Evolutionary conservation across 2,888 invertebrate species (phyloP), one percentile per base, ranked within the genome.

Genomic region (Amphipoea lucens): DNA sequence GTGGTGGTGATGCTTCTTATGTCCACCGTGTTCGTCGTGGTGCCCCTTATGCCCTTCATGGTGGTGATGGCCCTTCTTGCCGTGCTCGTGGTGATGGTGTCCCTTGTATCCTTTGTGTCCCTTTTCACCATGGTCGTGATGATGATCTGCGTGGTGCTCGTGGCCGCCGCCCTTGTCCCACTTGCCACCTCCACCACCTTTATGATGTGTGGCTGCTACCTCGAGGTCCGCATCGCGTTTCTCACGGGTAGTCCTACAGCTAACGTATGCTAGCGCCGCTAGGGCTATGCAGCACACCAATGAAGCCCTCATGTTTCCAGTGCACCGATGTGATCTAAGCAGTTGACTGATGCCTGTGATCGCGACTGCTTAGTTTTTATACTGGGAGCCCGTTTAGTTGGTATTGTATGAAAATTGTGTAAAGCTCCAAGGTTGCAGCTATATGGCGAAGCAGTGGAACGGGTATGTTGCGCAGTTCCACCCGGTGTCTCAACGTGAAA

Each of bases 81-180:
- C 98, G 91, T 98, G 98, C 85, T 97, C 97, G 87, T 98, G 97
- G 79, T 98, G 97, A 60, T 97, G 97, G 66, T 97, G 97, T 2
- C 97, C 97, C 81, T 96, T 96, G 95, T 98, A 99, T 96, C 98
- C 98, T 88, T 98, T 98, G 90, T 98, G 98, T 6, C 97, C 98
- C 92, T 98, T 98, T 80, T 98, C 98, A 0, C 98, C 98, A 87
- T 98, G 97, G 83, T 97, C 97, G 83, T 97, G 97, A 90, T 97
- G 97, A 87, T 98, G 97, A 82, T 97, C 97, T 2, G 96, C 97
- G 87, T 98, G 97, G 86, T 98, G 97, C 83, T 98, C 98, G 82
- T 97, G 97, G 0, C 98, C 98, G 12, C 97, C 98, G 17, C 98
- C 98, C 89, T 96, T 96, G 83, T 96, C 96, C 96, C 96, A 96